Percentiles rank a stretch among this genome's conserved stretches.
phyloP scores from a whole-genome alignment of 2,113 vertebrate genomes.

The Puntigrus tetrazona region DNA sequence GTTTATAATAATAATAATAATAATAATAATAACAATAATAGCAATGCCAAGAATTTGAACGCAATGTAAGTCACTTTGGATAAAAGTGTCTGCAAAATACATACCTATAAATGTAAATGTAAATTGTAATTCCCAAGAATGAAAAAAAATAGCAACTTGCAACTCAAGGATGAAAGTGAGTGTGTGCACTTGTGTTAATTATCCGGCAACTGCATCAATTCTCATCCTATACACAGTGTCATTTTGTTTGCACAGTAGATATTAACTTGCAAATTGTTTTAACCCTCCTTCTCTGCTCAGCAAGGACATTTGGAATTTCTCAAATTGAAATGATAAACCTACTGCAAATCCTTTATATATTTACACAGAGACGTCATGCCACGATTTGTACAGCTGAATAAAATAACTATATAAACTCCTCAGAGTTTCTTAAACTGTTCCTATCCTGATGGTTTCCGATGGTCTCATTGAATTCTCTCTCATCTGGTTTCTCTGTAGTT shows the following conservation, averaged over 20 bases:
- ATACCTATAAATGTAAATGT: no score
- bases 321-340: background rate
- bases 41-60: no score
- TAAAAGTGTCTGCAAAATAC: no score
- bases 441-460: background rate
- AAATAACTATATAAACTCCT: background rate
- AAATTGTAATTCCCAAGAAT: no score
- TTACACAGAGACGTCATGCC: background rate
- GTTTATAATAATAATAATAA: no score
- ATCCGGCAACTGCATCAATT: background rate
- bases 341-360: background rate
- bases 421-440: conserved; percentile 18
- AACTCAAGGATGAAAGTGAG: background rate
- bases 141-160: no score
- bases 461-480: conserved; percentile 24
- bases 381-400: background rate
- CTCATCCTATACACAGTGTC: background rate
- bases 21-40: no score
- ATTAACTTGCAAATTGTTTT: background rate
- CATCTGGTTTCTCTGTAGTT: background rate
- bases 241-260: background rate
- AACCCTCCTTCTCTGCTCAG: background rate
- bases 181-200: background rate
- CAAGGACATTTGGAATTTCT: background rate
- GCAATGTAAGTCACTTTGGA: no score